Conservation (phyloP, 1,140 invertebrate species). For the Drosophila lini region DNA sequence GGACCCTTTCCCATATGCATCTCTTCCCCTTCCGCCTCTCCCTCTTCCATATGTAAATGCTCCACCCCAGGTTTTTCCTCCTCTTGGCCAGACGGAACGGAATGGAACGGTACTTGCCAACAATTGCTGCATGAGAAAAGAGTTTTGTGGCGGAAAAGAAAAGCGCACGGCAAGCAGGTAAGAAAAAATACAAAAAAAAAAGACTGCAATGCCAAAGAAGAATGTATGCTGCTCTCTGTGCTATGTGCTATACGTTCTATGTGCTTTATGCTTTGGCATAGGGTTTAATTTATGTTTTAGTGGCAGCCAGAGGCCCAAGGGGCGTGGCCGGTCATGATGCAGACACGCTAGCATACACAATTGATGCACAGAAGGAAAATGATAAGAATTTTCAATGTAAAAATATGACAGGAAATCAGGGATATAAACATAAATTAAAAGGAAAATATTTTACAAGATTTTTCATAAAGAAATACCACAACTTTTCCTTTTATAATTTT, state of each 20-base stretch:
- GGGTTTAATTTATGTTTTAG: slow-evolving; percentile 69
- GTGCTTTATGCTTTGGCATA: slow-evolving; percentile 25
- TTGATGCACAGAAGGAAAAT: slow-evolving; percentile 12
- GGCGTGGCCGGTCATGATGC: slow-evolving; percentile 48
- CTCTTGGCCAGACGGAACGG: slow-evolving; percentile 39
- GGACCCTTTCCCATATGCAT: slow-evolving; percentile 8
- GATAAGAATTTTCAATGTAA: not conserved
- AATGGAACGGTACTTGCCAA: slow-evolving; percentile 74
- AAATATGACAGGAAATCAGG: not conserved
- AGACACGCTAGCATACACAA: slow-evolving; percentile 44
- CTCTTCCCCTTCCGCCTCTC: not conserved
- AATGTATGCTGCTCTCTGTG: slow-evolving; percentile 41
- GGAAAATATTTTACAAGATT: no score
- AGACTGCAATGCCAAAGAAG: slow-evolving; percentile 30
- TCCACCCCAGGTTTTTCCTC: slow-evolving; percentile 10
- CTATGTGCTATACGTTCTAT: slow-evolving; percentile 27
- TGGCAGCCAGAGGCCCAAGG: slow-evolving; percentile 38
- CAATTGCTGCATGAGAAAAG: slow-evolving; percentile 78
- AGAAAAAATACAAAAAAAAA: slow-evolving; percentile 2
- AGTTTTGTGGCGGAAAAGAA: slow-evolving; percentile 68
- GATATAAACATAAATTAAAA: not conserved
- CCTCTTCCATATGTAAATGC: slow-evolving; percentile 44
- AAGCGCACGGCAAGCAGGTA: slow-evolving; percentile 35
- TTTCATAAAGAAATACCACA: no score
- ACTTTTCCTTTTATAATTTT: no score